Evolutionary conservation across 2,797 vertebrate species (phyloP), one percentile per base, ranked within the genome.

Genomic region (Poecilia picta): DNA sequence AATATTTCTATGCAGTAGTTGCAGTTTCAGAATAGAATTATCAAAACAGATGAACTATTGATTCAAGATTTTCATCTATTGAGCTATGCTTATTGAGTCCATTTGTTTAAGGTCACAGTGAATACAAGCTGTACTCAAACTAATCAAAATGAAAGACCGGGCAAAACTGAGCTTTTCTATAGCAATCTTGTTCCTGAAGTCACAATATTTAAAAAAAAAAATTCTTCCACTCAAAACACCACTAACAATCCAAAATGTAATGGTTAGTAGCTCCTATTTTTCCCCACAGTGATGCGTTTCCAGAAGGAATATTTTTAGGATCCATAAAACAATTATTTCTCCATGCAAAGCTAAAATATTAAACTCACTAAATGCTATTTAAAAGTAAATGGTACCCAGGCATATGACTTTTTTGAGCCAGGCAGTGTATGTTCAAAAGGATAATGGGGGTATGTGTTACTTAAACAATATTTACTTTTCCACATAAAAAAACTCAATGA

Each of bases 401-500:
- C 36, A 41, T 41, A 39, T 74, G 73, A 74, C 51, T 59, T 74
- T 74, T 74, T 74, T 74, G 73, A 57, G 73, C 73, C 73, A 74
- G 73, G 73, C 73, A 74, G 73, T n/a, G 3, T n/a, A 55, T n/a
- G 25, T 74, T 53, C n/a, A 7, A 74, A 55, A 33, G 36, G 13
- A 57, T 25, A 55, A 25, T n/a, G 39, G 64, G 64, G 64, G 20
- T 68, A 68, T 23, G 20, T 20, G 47, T 72, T 47, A 16, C 23
- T 55, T 55, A 55, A 87, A 84, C 77, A 79, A 81, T 77, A 82
- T 36, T 75, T 84, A 79, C 86, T 85, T 68, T 83, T 62, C 85
- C 86, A 80, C 73, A 85, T 83, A 87, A 86, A 88, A 75, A 90
- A 85, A 90, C 84, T 87, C 75, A 93, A 87, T 89, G 73, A 86